These are phyloP conservation scores for Aphidius ervi DNA, from an alignment of 1,140 invertebrate species.

Conservation along the genomic window DNA sequence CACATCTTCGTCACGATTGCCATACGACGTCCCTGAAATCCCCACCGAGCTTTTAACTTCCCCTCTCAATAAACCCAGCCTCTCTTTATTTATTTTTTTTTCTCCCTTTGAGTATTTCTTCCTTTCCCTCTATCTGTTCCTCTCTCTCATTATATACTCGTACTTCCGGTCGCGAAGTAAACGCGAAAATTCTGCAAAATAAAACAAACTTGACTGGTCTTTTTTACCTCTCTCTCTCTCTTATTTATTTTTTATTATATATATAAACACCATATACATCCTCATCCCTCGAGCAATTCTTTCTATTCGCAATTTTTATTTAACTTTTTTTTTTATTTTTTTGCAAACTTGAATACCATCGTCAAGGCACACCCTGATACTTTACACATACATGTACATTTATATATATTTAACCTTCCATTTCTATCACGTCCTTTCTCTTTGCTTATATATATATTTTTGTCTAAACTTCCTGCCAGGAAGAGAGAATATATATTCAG, in stretches of 20 bases:
- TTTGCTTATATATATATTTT: neutral
- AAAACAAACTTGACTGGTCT: conserved; percentile 27
- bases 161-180: conserved; percentile 41
- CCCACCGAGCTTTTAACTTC: conserved; percentile 18
- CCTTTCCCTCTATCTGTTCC: conserved; percentile 10
- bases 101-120: neutral
- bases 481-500: conserved; percentile 26
- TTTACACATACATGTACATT: neutral
- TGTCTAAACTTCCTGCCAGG: conserved; percentile 39
- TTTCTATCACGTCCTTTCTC: conserved; percentile 29
- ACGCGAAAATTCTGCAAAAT: conserved; percentile 39
- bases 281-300: neutral
- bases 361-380: neutral
- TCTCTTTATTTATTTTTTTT: neutral
- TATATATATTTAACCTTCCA: conserved; percentile 28
- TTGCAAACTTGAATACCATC: neutral
- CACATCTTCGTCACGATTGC: conserved; percentile 11
- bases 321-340: neutral
- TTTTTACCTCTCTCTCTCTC: conserved; percentile 3
- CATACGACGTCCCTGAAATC: conserved; percentile 33
- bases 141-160: conserved; percentile 35
- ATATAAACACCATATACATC: neutral
- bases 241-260: conserved; percentile 10
- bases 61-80: neutral
- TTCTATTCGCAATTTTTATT: conserved; percentile 18